phyloP scores from a whole-genome alignment of 2,888 invertebrate species.

The Scotopteryx bipunctaria region DNA sequence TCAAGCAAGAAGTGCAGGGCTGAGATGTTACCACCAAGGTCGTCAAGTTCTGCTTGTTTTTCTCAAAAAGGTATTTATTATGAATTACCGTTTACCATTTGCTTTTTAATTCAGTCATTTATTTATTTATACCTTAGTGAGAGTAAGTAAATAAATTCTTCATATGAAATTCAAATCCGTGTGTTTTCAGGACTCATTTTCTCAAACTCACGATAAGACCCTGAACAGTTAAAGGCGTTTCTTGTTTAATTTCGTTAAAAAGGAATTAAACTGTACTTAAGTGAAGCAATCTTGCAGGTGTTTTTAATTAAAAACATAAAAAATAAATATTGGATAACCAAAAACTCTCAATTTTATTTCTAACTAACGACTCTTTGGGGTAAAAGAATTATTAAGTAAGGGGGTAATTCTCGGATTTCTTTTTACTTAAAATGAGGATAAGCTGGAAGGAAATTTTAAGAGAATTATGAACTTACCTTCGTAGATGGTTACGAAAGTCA shows the following conservation, averaged over 20 bases:
- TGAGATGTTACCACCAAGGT: too few species aligned
- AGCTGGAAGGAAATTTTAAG: neutral
- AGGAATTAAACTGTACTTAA: slow-evolving; percentile 51
- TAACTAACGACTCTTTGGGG: slow-evolving; percentile 13
- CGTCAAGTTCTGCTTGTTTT: too few species aligned
- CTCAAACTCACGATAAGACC: slow-evolving; percentile 42
- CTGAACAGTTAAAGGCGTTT: slow-evolving; percentile 49
- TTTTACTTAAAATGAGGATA: too few species aligned
- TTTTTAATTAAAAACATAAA: slow-evolving; percentile 42
- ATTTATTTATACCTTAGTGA: too few species aligned
- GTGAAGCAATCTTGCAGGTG: slow-evolving; percentile 41
- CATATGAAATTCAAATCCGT: slow-evolving; percentile 26
- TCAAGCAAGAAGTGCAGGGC: too few species aligned
- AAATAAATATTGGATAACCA: slow-evolving; percentile 35
- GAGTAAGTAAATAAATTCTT: too few species aligned
- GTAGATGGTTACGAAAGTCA: too few species aligned
- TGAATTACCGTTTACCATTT: too few species aligned
- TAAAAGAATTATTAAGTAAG: slow-evolving; percentile 2
- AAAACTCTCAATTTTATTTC: slow-evolving; percentile 15
- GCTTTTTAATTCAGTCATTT: too few species aligned
- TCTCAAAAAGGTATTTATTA: too few species aligned
- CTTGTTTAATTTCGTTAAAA: slow-evolving; percentile 58
- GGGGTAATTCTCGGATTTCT: neutral
- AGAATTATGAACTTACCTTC: neutral
- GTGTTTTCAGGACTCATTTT: slow-evolving; percentile 45